Conservation (phyloP, 2,888 invertebrate genomes). For the Drosophila buzzatii region DNA sequence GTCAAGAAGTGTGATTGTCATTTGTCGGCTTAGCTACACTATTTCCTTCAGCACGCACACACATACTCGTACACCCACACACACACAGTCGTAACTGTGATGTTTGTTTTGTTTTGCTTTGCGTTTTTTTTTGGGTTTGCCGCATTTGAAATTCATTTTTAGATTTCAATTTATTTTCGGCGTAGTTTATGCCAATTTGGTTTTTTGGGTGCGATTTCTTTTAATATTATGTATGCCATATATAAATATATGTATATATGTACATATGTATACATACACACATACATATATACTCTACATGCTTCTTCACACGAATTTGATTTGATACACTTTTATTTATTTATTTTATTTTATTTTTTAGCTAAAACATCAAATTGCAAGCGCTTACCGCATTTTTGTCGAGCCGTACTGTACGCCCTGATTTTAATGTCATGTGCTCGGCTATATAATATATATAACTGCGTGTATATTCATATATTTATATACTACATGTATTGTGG, state of each 20-base stretch:
- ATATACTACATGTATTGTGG: neutral
- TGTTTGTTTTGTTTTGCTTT: slow-evolving; percentile 56
- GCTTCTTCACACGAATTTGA: slow-evolving; percentile 61
- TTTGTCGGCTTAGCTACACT: slow-evolving; percentile 29
- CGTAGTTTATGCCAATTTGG: slow-evolving; percentile 79
- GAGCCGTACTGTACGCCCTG: slow-evolving; percentile 49
- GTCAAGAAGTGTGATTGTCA: slow-evolving; percentile 32
- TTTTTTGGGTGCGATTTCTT: slow-evolving; percentile 74
- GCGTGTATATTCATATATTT: neutral
- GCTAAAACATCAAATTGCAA: slow-evolving; percentile 52
- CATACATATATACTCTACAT: neutral
- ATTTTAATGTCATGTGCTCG: slow-evolving; percentile 35
- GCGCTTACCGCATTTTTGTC: slow-evolving; percentile 11
- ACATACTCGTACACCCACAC: slow-evolving; percentile 4
- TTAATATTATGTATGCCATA: slow-evolving; percentile 74
- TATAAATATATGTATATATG: slow-evolving; percentile 24
- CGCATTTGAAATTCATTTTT: slow-evolving; percentile 78
- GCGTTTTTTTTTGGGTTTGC: slow-evolving; percentile 46
- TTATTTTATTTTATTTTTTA: slow-evolving; percentile 48
- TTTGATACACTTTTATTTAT: slow-evolving; percentile 58
- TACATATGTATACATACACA: neutral
- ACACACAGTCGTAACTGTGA: slow-evolving; percentile 15
- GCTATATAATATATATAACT: slow-evolving; percentile 2
- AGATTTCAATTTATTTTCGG: slow-evolving; percentile 79
- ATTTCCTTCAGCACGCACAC: slow-evolving; percentile 35